Percentiles rank a stretch among this genome's conserved stretches.
These are phyloP conservation scores for Pyrocoelia pectoralis DNA, from an alignment of 2,888 invertebrate genomes.

Conservation along the genomic window DNA sequence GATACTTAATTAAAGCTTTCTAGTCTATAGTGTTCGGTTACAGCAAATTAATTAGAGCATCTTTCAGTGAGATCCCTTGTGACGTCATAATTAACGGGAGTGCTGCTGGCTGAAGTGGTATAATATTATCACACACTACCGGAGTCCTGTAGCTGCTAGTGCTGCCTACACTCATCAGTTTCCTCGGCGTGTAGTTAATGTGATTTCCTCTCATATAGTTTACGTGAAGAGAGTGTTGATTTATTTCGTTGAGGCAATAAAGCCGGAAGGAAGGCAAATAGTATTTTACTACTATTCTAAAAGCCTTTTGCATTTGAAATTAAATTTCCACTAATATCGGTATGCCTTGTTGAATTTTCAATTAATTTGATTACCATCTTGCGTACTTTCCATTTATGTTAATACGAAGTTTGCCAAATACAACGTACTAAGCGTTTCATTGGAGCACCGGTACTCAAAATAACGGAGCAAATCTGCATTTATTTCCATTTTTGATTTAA, in stretches of 20 bases:
- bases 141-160: conserved; percentile 20
- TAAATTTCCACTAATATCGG: conserved; percentile 10
- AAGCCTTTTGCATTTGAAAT: conserved; percentile 12
- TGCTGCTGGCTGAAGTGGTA: conserved; percentile 34
- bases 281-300: conserved; percentile 15
- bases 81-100: conserved; percentile 39
- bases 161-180: conserved; percentile 30
- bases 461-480: conserved; percentile 8
- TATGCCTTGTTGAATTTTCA: conserved; percentile 13
- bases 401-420: conserved; percentile 3
- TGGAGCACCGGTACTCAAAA: background rate
- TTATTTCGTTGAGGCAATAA: conserved; percentile 25
- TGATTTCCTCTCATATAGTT: conserved; percentile 30
- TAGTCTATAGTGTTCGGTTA: conserved; percentile 41
- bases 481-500: conserved; percentile 12
- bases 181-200: conserved; percentile 28
- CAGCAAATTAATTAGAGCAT: conserved; percentile 38
- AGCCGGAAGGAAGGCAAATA: conserved; percentile 19
- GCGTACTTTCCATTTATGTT: conserved; percentile 10
- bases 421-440: background rate
- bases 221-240: conserved; percentile 26
- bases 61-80: conserved; percentile 36
- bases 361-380: conserved; percentile 10
- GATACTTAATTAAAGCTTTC: conserved; percentile 37
- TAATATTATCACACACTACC: conserved; percentile 34